Evolutionary conservation across 2,888 invertebrate species (phyloP).

Genomic region (Syrphus vitripennis): DNA sequence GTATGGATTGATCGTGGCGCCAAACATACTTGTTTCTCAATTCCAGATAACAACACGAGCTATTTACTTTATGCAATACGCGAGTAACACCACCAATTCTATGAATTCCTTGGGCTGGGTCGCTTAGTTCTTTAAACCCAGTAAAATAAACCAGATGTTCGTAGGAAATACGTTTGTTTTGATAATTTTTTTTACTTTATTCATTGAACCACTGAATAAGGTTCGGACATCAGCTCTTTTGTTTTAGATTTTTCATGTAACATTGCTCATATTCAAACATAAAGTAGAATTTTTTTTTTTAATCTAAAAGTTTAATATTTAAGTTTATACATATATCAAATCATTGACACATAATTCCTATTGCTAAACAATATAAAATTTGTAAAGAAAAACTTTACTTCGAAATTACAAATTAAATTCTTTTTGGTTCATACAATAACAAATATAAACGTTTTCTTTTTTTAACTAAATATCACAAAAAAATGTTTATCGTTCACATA

Average conservation of each 20-base stretch:
- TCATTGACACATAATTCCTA: too few relatives aligned
- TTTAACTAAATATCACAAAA: background rate
- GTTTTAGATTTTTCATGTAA: background rate
- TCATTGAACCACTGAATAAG: background rate
- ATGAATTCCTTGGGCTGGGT: background rate
- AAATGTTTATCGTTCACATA: background rate
- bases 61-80: background rate
- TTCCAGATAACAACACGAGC: background rate
- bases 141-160: too few relatives aligned
- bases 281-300: background rate
- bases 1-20: background rate
- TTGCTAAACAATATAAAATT: too few relatives aligned
- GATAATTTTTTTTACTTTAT: too few relatives aligned
- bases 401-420: background rate
- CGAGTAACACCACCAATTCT: background rate
- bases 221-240: constrained; percentile 7
- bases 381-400: too few relatives aligned
- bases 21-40: background rate
- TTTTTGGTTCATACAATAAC: too few relatives aligned
- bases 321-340: too few relatives aligned
- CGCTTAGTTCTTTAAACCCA: background rate
- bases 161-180: too few relatives aligned
- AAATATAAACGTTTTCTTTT: background rate
- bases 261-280: background rate
- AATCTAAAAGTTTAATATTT: too few relatives aligned